These are phyloP conservation scores for Archaeoteleia sp. DNA, from an alignment of 2,888 invertebrate genomes.

Conservation along the genomic window DNA sequence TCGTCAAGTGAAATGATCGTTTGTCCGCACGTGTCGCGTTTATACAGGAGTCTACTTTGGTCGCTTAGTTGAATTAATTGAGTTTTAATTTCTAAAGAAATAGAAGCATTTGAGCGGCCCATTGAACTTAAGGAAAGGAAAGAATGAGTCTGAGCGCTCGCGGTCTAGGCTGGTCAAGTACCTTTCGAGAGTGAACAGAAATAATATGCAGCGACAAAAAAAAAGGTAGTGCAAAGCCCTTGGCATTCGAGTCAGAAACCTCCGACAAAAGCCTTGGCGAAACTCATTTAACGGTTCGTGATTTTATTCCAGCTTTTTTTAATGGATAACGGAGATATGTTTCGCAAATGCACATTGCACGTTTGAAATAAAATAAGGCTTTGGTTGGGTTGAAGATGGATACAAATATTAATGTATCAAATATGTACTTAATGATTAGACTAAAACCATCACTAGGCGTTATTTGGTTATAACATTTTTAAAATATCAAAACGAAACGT, in stretches of 20 bases:
- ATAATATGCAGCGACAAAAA: conserved; percentile 16
- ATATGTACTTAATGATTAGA: too few relatives aligned
- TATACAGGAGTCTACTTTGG: conserved; percentile 11
- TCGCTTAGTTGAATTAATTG: conserved; percentile 15
- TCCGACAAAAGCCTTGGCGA: neutral
- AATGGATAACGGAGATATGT: too few relatives aligned
- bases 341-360: too few relatives aligned
- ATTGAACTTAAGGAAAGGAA: conserved; percentile 24
- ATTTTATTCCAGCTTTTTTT: neutral
- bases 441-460: too few relatives aligned
- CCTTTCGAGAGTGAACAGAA: conserved; percentile 14
- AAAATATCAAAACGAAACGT: too few relatives aligned
- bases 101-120: conserved; percentile 24
- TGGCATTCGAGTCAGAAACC: conserved; percentile 1
- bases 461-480: too few relatives aligned
- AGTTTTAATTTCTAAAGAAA: conserved; percentile 37
- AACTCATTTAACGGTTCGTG: conserved; percentile 1
- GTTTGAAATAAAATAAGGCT: too few relatives aligned
- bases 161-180: conserved; percentile 10
- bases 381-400: too few relatives aligned
- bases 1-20: conserved; percentile 25
- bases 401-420: too few relatives aligned
- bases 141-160: conserved; percentile 4
- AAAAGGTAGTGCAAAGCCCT: conserved; percentile 9
- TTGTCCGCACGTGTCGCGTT: conserved; percentile 35